These are phyloP conservation scores for Hypocryptadius cinnamomeus DNA, from an alignment of 2,113 vertebrate genomes.

Conservation along the genomic window DNA sequence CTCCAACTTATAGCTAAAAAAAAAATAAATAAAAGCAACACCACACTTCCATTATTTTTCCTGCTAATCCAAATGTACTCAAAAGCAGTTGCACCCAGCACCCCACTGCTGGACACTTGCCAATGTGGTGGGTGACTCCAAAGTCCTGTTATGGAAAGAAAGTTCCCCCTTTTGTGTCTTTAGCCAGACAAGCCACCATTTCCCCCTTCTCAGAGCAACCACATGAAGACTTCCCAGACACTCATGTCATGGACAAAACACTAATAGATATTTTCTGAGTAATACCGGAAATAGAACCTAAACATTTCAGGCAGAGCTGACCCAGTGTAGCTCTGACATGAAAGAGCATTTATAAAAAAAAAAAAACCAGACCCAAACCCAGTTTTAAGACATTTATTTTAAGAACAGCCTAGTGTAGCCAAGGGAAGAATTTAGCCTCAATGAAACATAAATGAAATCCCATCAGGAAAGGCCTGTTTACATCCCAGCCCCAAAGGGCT, in stretches of 20 bases:
- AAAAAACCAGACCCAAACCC: background rate
- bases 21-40: background rate
- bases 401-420: background rate
- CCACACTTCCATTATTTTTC: background rate
- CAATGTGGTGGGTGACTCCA: too few relatives aligned
- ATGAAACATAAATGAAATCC: background rate
- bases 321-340: background rate
- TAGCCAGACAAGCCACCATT: background rate
- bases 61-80: background rate
- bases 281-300: background rate
- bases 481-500: background rate
- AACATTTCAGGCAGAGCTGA: background rate
- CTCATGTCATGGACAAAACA: accelerated
- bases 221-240: background rate
- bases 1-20: background rate
- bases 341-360: background rate
- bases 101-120: background rate
- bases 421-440: background rate
- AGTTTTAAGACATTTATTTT: background rate
- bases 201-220: background rate
- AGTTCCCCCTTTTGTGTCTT: background rate
- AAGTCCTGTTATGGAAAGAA: background rate
- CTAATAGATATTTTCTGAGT: background rate
- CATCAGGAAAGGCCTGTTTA: background rate
- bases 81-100: background rate